Evolutionary conservation across 2,888 invertebrate genomes (phyloP), one percentile per base, ranked within the genome.

Genomic region (Thymelicus lineola): DNA sequence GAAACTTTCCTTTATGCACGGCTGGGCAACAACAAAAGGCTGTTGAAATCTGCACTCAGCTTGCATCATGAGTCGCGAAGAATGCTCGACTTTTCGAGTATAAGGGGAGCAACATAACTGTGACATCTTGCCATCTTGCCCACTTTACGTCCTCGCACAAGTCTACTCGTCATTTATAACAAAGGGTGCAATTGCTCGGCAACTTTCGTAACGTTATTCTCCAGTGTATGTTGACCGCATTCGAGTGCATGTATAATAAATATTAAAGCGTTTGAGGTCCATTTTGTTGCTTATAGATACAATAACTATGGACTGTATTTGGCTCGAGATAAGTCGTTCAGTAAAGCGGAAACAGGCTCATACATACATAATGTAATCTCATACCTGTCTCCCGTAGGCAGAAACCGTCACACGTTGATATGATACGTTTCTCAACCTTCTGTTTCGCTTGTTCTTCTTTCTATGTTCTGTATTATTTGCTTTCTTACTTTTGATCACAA

Each of bases 101-200:
- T 75, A 82, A 53, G 83, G 81, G 82, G 83, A 83, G 85, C 83
- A 85, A 80, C 78, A 84, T 81, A 85, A 88, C 83, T 84, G 86
- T 87, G 88, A 85, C 89, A 87, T 90, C 88, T 88, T 86, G 80
- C 82, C 88, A 87, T 89, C 87, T 88, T 86, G 81, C 82, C 83
- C 86, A 86, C 87, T 88, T 86, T 85, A 77, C 76, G 79, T 83
- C 80, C 83, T 85, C 77, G 74, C 79, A 75, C 81, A 85, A 86
- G 86, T 85, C 86, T 85, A 79, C 84, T 86, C 84, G 85, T 88
- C 86, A 88, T 89, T 90, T 88, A 85, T 86, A 88, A 92, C 91
- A 91, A 91, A 89, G 86, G 89, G 79, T 85, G 82, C 88, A 89
- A 90, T 87, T 85, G 88, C 87, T 84, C 78, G 83, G 87, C 82